phyloP scores from a whole-genome alignment of 2,113 vertebrate species.

The Colistium nudipinnis region DNA sequence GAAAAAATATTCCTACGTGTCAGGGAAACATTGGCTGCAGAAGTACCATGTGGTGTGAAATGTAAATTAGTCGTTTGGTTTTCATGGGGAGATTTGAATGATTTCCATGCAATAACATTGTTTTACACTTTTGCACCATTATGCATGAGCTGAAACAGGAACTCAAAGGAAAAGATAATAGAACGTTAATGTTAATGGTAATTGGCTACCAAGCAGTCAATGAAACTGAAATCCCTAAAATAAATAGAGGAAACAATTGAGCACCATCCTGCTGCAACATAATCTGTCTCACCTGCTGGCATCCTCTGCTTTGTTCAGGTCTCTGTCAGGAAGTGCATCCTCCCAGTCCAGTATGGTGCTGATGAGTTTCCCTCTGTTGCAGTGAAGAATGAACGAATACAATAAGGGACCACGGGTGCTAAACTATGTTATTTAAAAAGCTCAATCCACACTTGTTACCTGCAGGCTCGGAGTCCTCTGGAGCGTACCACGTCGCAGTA shows the following conservation, averaged over 20 bases:
- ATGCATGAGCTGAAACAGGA: too few relatives aligned
- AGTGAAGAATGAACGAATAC: not conserved
- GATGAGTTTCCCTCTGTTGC: constrained; percentile 88
- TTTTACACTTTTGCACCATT: too few relatives aligned
- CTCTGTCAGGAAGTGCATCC: constrained; percentile 90
- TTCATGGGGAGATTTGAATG: not conserved
- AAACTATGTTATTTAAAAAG: not conserved
- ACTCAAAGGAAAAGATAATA: too few relatives aligned
- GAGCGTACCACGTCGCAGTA: constrained; percentile 91
- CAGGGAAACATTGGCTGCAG: not conserved
- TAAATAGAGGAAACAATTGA: not conserved
- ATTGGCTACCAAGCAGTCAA: not conserved
- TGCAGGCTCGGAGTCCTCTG: constrained; percentile 92
- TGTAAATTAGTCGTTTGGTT: too few relatives aligned
- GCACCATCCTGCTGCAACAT: not conserved
- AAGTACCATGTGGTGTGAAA: too few relatives aligned
- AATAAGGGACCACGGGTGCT: not conserved
- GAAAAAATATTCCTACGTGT: not conserved
- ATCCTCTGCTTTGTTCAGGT: constrained; percentile 89
- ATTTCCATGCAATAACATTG: not conserved
- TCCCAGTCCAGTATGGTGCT: constrained; percentile 99
- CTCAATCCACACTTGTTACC: constrained; percentile 75
- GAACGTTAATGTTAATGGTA: too few relatives aligned
- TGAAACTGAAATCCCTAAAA: constrained; percentile 8
- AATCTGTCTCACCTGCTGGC: constrained; percentile 87